Evolutionary conservation across 1,140 invertebrate species (phyloP), one percentile per base, ranked within the genome.

Genomic region (Bombyx mandarina): DNA sequence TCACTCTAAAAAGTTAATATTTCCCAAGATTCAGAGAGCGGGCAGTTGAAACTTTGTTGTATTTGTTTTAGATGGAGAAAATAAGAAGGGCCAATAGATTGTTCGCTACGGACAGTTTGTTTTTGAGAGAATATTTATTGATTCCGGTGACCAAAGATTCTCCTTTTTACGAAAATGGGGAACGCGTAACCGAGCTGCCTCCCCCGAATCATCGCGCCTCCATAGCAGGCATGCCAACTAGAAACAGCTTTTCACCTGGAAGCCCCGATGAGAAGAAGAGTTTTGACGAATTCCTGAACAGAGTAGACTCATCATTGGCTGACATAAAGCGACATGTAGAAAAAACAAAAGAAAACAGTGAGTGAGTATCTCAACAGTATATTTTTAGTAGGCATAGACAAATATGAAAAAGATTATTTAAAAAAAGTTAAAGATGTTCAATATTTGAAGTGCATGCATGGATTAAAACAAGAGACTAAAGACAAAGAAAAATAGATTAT

Each of bases 71-170:
- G 95, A 97, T 95, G 78, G 96, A 97, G 88, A 94, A 96, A 87
- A 96, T 98, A 78, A 91, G 95, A 73, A 90, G 95, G 75, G 93
- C 92, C 45, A 98, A 97, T 81, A 92, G 94, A 69, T 87, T 98
- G 62, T 98, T 95, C 90, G 94, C 95, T 9, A 93, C 94, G 47
- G 96, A 98, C 80, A 97, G 95, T 89, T 91, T 97, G 75, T 96
- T 95, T 89, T 89, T 96, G 73, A 89, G 94, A 65, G 93, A 95
- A 79, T 91, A 91, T 84, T 88, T 97, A 61, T 83, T 96, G 71
- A 94, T 97, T 71, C 95, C 95, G 52, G 90, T 94, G 60, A 89
- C 91, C 62, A 89, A 89, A 69, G 90, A 91, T 67, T 91, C 89
- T 57, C 86, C 88, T 58, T 89, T 90, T 62, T 90, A 90, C 69